Percentiles rank a stretch among this genome's conserved stretches.
phyloP scores from a whole-genome alignment of 2,888 invertebrate genomes.

The Poecilobothrus nobilitatus region DNA sequence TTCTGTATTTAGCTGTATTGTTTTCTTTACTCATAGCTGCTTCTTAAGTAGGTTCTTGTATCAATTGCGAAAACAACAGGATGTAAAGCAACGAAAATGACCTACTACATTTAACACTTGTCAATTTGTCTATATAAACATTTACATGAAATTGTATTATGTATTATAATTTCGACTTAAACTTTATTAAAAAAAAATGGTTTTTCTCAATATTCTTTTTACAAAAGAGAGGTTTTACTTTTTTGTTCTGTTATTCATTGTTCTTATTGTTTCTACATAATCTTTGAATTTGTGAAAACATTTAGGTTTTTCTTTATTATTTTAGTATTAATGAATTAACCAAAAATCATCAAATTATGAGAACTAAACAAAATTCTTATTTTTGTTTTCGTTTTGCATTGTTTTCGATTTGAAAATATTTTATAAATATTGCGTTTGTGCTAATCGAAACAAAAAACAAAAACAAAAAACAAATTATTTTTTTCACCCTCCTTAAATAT shows the following conservation, averaged over 20 bases:
- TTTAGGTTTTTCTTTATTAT: slow-evolving; percentile 3
- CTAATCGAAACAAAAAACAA: slow-evolving; percentile 5
- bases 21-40: too few species aligned
- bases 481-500: background rate
- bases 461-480: background rate
- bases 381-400: background rate
- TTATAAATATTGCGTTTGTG: too few species aligned
- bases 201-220: background rate
- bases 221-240: slow-evolving; percentile 21
- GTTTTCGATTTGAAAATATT: background rate
- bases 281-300: background rate
- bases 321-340: background rate
- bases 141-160: too few species aligned
- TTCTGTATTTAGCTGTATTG: too few species aligned
- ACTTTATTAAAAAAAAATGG: too few species aligned
- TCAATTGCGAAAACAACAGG: too few species aligned
- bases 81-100: too few species aligned
- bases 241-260: background rate
- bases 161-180: too few species aligned
- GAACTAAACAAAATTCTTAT: background rate
- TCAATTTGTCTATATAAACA: too few species aligned
- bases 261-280: too few species aligned
- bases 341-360: slow-evolving; percentile 7
- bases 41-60: too few species aligned
- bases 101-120: too few species aligned